A percentile compares a stretch with the other conserved stretches of the same genome.
phyloP scores from a whole-genome alignment of 2,113 vertebrate species.

The Columba janthina region DNA sequence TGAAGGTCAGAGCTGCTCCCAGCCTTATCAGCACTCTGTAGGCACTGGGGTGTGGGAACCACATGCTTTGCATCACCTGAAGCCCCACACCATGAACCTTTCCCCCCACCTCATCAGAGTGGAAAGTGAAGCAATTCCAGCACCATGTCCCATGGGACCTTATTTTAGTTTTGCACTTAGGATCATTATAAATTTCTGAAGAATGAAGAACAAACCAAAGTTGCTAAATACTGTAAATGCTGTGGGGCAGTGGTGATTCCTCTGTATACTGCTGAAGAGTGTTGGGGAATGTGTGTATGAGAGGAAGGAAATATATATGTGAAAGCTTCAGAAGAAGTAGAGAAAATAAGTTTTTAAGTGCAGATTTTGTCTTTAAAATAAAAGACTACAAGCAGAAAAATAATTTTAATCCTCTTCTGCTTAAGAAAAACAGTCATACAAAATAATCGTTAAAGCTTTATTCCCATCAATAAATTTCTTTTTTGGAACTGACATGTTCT shows the following conservation, averaged over 20 bases:
- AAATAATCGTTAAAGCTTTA: neutral
- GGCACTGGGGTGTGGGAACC: neutral
- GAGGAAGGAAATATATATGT: rapidly evolving
- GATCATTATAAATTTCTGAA: neutral
- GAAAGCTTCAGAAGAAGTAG: neutral
- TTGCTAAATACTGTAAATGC: neutral
- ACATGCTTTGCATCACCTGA: neutral
- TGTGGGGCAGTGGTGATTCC: neutral
- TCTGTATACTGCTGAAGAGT: neutral
- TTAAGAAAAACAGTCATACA: neutral
- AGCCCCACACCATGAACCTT: neutral
- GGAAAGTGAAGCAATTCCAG: neutral
- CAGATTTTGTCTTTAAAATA: neutral
- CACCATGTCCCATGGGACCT: neutral
- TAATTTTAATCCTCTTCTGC: neutral
- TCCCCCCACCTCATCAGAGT: too few relatives aligned
- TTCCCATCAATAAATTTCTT: neutral
- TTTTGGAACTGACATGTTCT: neutral
- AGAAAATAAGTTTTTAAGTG: neutral
- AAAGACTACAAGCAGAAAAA: neutral
- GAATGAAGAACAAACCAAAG: neutral
- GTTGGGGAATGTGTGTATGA: neutral
- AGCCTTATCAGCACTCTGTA: neutral
- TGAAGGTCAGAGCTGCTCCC: neutral
- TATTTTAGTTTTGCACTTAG: neutral